phyloP scores from a whole-genome alignment of 2,888 invertebrate species.

The Drosophila emarginata region DNA sequence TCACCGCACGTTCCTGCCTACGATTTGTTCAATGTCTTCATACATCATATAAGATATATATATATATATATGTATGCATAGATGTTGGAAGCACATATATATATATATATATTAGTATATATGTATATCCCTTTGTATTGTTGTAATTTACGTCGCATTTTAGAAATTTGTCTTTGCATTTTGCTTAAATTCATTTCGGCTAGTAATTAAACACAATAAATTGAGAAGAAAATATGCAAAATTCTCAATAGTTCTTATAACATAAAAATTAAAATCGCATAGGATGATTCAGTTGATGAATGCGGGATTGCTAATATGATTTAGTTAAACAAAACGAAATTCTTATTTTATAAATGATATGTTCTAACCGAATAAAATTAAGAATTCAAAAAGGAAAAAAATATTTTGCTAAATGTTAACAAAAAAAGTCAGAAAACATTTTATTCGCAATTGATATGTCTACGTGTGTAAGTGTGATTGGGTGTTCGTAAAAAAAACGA shows the following conservation, averaged over 20 bases:
- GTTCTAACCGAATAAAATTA: constrained; percentile 5
- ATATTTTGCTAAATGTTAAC: constrained; percentile 37
- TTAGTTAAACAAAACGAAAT: neutral
- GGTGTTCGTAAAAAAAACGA: constrained; percentile 23
- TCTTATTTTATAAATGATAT: neutral
- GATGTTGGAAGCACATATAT: constrained; percentile 33
- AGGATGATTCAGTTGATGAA: constrained; percentile 13
- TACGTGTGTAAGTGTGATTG: constrained; percentile 11
- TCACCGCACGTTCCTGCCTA: constrained; percentile 83
- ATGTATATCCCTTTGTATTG: constrained; percentile 60
- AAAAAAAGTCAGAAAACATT: constrained; percentile 60
- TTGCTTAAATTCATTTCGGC: constrained; percentile 42
- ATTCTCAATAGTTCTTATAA: neutral
- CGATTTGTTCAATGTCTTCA: constrained; percentile 81
- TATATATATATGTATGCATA: constrained; percentile 23
- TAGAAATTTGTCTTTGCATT: constrained; percentile 42
- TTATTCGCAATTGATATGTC: constrained; percentile 64
- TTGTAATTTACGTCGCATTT: constrained; percentile 65
- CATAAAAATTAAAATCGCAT: neutral
- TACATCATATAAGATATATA: constrained; percentile 49
- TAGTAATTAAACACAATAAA: constrained; percentile 30
- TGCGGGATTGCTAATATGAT: neutral
- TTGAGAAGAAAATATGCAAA: constrained; percentile 12
- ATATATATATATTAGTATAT: constrained; percentile 33
- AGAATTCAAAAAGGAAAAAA: constrained; percentile 17